Evolutionary conservation across 2,113 vertebrate species (phyloP).

Genomic region (Lagopus muta): DNA sequence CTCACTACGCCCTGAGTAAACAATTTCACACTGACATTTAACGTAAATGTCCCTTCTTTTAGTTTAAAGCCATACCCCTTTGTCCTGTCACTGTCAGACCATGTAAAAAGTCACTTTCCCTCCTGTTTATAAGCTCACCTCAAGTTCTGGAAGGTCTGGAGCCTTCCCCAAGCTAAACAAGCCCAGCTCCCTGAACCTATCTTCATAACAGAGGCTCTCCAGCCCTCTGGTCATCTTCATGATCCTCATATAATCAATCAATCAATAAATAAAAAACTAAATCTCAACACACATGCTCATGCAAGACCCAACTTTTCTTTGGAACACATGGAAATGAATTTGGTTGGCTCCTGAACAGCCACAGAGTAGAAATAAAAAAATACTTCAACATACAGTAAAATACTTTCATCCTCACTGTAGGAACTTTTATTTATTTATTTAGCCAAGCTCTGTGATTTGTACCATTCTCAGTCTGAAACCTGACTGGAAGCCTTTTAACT

Average conservation of each 20-base stretch:
- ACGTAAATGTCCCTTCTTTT: no score
- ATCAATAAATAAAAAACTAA: background rate
- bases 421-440: background rate
- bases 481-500: background rate
- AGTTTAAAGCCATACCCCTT: no score
- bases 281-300: fast-evolving
- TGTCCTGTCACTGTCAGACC: no score
- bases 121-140: no score
- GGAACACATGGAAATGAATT: background rate
- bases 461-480: background rate
- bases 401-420: background rate
- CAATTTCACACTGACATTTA: no score
- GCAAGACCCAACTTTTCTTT: background rate
- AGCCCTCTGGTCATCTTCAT: no score
- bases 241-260: background rate
- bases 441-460: background rate
- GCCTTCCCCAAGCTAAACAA: no score
- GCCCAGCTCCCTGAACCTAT: no score
- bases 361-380: background rate
- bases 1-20: no score
- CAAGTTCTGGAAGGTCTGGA: no score
- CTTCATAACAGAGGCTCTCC: no score
- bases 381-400: background rate
- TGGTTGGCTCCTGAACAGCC: background rate
- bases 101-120: no score